A percentile compares a stretch with the other conserved stretches of the same genome.
Evolutionary conservation across 92 coral and sea anemone genomes (phyloP).

Genomic region (Plumapathes pennacea): DNA sequence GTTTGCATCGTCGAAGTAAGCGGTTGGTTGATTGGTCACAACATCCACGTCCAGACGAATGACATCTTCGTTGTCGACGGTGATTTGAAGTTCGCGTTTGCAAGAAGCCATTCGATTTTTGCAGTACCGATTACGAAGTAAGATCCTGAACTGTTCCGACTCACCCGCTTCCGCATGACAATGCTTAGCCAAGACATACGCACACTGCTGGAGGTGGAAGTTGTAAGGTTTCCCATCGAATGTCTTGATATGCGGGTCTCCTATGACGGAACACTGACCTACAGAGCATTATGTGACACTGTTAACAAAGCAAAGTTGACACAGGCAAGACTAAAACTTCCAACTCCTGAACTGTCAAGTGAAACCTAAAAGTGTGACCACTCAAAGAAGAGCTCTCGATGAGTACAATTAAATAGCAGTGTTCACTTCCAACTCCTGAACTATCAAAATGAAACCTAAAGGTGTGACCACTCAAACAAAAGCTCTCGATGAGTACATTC

Average conservation of each 20-base stretch:
- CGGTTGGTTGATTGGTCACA: conserved; percentile 40
- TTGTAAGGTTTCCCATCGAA: conserved; percentile 77
- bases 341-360: too few species aligned
- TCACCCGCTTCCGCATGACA: conserved; percentile 65
- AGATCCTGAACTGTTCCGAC: conserved; percentile 55
- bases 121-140: conserved; percentile 40
- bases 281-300: background rate
- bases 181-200: conserved; percentile 78
- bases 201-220: conserved; percentile 72
- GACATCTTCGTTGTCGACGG: conserved; percentile 47
- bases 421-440: too few species aligned
- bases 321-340: too few species aligned
- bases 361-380: too few species aligned
- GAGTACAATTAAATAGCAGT: too few species aligned
- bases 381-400: too few species aligned
- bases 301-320: background rate
- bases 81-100: conserved; percentile 59
- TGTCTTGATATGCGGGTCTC: conserved; percentile 83
- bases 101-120: conserved; percentile 24
- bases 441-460: too few species aligned
- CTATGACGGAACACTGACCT: conserved; percentile 76
- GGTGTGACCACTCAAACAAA: too few species aligned
- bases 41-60: conserved; percentile 54
- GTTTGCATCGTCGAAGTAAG: conserved; percentile 32
- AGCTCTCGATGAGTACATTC: too few species aligned